phyloP scores from a whole-genome alignment of 2,113 vertebrate species.

The Panthera uncia region DNA sequence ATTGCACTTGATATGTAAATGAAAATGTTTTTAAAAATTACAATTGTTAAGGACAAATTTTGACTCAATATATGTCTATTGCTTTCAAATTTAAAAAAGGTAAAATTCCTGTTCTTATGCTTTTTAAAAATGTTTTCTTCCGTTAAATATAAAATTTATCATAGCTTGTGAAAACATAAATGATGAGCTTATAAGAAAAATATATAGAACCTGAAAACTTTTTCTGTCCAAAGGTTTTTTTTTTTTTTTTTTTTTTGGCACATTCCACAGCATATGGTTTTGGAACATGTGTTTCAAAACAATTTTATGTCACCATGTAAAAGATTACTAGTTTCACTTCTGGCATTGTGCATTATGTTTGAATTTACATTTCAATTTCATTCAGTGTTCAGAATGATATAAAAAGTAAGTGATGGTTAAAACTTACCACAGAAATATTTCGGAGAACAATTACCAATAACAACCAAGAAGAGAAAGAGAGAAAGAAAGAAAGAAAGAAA shows the following conservation, averaged over 20 bases:
- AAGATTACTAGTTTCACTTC: neutral
- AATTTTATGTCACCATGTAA: conserved; percentile 12
- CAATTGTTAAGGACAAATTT: neutral
- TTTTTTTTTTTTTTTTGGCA: neutral
- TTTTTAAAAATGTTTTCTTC: neutral
- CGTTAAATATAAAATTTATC: neutral
- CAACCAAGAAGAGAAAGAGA: neutral
- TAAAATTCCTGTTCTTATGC: neutral
- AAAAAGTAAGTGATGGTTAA: conserved; percentile 4
- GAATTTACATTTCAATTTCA: neutral
- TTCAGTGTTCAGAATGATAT: neutral
- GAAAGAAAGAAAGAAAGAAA: neutral
- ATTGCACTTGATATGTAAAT: neutral
- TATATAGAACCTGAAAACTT: neutral
- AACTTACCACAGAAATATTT: neutral
- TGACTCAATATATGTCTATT: neutral
- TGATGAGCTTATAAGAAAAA: neutral
- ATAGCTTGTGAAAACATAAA: neutral
- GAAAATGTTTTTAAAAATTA: neutral
- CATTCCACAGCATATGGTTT: neutral
- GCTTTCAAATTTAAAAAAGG: neutral
- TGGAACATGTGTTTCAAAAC: conserved; percentile 11
- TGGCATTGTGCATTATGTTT: neutral
- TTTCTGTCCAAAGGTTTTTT: neutral
- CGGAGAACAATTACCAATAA: neutral